Evolutionary conservation across 1,140 invertebrate species (phyloP).

Genomic region (Dendrolimus punctatus): DNA sequence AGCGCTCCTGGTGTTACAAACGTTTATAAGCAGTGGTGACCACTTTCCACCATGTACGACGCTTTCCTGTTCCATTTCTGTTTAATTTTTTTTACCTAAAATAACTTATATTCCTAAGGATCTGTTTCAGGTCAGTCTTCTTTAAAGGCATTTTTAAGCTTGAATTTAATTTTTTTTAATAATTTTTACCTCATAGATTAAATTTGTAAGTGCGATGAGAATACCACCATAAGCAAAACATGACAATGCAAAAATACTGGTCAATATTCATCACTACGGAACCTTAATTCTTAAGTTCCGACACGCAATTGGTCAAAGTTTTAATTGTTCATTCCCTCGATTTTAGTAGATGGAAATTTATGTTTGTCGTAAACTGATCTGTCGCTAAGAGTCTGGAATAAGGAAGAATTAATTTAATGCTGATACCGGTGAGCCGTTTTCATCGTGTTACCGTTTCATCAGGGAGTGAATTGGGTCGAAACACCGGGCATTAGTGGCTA

Average conservation of each 20-base stretch:
- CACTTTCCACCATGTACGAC: neutral
- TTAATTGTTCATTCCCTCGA: slow-evolving; percentile 8
- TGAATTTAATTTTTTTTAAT: neutral
- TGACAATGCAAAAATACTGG: too few relatives aligned
- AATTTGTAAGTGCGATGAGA: too few relatives aligned
- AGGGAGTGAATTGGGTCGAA: slow-evolving; percentile 31
- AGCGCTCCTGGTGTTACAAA: neutral
- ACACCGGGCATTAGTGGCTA: slow-evolving; percentile 41
- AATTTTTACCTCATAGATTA: too few relatives aligned
- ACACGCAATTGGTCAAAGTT: neutral
- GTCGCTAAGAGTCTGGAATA: slow-evolving; percentile 19
- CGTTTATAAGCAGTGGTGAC: neutral
- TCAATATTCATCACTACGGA: too few relatives aligned
- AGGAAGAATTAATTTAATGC: slow-evolving; percentile 21
- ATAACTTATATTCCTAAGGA: too few relatives aligned
- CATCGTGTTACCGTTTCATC: slow-evolving; percentile 23
- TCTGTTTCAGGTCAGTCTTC: neutral
- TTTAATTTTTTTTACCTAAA: too few relatives aligned
- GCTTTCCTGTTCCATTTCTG: too few relatives aligned
- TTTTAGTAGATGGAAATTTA: slow-evolving; percentile 14
- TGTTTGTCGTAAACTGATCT: slow-evolving; percentile 19
- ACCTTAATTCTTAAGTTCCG: too few relatives aligned
- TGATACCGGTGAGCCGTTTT: slow-evolving; percentile 15
- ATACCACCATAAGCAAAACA: too few relatives aligned
- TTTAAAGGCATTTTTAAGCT: neutral